Base-by-base conservation (phyloP, 2,113 vertebrate genomes). In the Trichechus manatus region DNA sequence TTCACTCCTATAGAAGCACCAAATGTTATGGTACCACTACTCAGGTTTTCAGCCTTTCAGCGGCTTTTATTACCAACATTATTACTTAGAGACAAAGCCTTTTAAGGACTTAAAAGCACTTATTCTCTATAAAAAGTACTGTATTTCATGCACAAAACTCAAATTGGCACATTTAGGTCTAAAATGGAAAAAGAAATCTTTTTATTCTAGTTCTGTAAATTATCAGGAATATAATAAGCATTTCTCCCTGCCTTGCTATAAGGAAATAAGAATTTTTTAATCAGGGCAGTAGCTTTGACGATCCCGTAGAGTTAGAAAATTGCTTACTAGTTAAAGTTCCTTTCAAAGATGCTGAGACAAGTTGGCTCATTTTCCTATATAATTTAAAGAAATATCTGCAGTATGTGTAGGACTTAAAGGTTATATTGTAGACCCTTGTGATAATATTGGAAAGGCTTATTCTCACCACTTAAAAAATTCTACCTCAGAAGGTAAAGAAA, bases 71-170 rank as follows among this genome's bases (percentile, higher is more conserved):
- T 94, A 91, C 95, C 97, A 70, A 93, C 81, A 83, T 97, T 88
- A 89, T 85, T 97, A 85, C 66, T 7, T 64, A 82, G 87, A 94
- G 93, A 97, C 84, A 95, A 74, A 75, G 96, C 78, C 93, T 97
- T 94, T 14, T 27, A 94, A 96, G 47, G 85, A 96, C 91, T 96
- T 95, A 96, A 97, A 97, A 97, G 63, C 96, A 97, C 87, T 96
- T 94, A 97, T 92, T 95, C 77, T 75, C 95, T 98, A 98, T 94
- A 93, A 97, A 97, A 97, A 95, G 94, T 90, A 95, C 91, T 78
- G 89, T 97, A 93, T 91, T 97, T 97, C 98, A 98, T 98, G 98
- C 97, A 97, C 94, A 96, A 93, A 96, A 83, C 33, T 11, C 93
- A 89, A 92, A 68, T 29, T 59, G 33, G 96, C 44, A 96, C 77